Conservation (phyloP, 2,888 invertebrate genomes). For the Andrena praecox region DNA sequence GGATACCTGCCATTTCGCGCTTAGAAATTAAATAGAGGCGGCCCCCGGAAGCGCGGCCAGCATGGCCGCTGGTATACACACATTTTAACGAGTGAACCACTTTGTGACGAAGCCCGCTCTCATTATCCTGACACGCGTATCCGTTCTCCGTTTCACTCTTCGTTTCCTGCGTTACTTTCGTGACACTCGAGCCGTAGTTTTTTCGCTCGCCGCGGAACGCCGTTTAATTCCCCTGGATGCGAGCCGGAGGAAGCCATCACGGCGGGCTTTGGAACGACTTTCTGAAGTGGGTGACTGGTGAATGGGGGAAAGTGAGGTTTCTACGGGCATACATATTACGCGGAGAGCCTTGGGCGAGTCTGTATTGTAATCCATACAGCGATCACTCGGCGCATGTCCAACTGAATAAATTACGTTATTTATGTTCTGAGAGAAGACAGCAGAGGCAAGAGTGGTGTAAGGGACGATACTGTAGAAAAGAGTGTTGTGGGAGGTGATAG, state of each 20-base stretch:
- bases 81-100: conserved; percentile 30
- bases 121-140: conserved; percentile 74
- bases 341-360: no score
- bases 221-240: not conserved
- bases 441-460: not conserved
- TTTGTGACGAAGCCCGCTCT: conserved; percentile 44
- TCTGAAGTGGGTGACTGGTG: conserved; percentile 4
- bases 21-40: conserved; percentile 76
- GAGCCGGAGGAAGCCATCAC: not conserved
- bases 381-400: not conserved
- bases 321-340: no score
- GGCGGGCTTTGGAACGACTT: not conserved
- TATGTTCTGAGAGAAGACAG: not conserved
- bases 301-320: not conserved
- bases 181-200: conserved; percentile 12
- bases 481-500: not conserved
- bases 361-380: not conserved
- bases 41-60: conserved; percentile 73
- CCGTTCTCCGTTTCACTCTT: conserved; percentile 68
- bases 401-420: no score
- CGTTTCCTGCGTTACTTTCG: conserved; percentile 41
- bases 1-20: conserved; percentile 69
- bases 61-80: conserved; percentile 55
- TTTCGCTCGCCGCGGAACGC: not conserved
- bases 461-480: not conserved